Evolutionary conservation across 2,113 vertebrate genomes (phyloP), one percentile per base, ranked within the genome.

Genomic region (Percina caprodes): DNA sequence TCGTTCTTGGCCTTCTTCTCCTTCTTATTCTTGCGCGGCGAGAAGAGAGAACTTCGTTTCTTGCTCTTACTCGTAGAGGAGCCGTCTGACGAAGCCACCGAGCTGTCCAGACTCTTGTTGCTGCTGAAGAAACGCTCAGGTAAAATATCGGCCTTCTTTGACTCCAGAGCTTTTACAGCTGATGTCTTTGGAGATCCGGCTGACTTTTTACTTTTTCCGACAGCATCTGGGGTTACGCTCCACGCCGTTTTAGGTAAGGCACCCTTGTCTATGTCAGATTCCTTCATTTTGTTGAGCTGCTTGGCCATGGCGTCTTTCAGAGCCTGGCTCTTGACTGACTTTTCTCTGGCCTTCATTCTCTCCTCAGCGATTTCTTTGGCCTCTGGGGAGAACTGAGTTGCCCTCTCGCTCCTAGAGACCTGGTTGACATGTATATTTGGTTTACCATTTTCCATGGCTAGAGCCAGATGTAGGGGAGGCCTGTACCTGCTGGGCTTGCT

Each of bases 1-100:
- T 98, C 97, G 0, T 95, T 97, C 91, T 99, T 99, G 10, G 97
- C 87, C 83, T 99, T 99, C 85, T 99, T 98, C 91, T 99, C 98
- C 79, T 99, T 99, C 91, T 98, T 99, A 75, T 95, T 97, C 89
- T 98, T 99, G 42, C 97, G 96, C 0, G 98, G 98, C 0, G 98
- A 99, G 93, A 99, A 99, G 51, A 99, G 96, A 2, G 98, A 99
- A 56, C 95, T 96, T 19, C 97, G 95, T 74, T 99, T 99, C 87
- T 98, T 99, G 92, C 95, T 97, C 87, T 99, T 99, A 9, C 96
- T 95, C 0, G 96, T 87, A 0, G 91, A 88, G 15, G 97, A 98
- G 71, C 96, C 95, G 59, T 98, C 98, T 0, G 97, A 99, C 0
- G 98, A 99, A 0, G 96, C 97, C 45, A 95, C 93, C 0, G 98